A percentile compares a stretch with the other conserved stretches of the same genome.
Conservation (phyloP, 1,140 invertebrate species). For the Heliconius nattereri region DNA sequence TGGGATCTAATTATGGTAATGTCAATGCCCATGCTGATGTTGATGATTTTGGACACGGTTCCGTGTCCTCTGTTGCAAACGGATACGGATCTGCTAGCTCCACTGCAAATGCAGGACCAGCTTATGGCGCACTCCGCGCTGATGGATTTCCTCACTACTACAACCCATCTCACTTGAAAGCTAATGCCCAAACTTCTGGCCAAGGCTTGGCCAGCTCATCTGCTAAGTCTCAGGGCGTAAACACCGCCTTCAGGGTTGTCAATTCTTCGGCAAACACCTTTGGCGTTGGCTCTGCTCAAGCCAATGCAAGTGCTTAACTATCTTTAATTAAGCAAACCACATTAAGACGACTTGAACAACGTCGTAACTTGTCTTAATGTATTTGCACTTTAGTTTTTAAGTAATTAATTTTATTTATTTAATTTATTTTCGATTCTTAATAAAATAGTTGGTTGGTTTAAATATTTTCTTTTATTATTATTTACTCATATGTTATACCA, state of each 20-base stretch:
- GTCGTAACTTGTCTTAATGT: conserved; percentile 70
- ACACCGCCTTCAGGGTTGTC: conserved; percentile 56
- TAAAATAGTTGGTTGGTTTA: conserved; percentile 11
- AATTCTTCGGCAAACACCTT: conserved; percentile 63
- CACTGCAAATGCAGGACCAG: conserved; percentile 41
- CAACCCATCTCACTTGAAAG: conserved; percentile 47
- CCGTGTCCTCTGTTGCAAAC: conserved; percentile 25
- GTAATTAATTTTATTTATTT: conserved; percentile 56
- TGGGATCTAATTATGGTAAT: conserved; percentile 42
- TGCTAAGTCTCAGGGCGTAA: conserved; percentile 52
- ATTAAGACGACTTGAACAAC: conserved; percentile 63
- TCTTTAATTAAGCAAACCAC: conserved; percentile 52
- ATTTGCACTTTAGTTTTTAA: conserved; percentile 56
- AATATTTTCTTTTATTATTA: not conserved
- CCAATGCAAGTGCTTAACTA: conserved; percentile 56
- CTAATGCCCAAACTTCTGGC: conserved; percentile 60
- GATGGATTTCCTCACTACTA: conserved; percentile 31
- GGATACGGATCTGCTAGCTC: conserved; percentile 47
- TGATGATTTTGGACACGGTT: conserved; percentile 1
- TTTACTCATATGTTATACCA: not conserved
- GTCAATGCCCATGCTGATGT: conserved; percentile 41
- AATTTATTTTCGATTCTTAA: conserved; percentile 19
- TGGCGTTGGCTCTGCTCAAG: conserved; percentile 58
- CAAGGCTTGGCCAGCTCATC: conserved; percentile 57
- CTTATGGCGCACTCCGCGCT: conserved; percentile 31